phyloP scores from a whole-genome alignment of 2,888 invertebrate species.

The Glaucopsyche alexis region DNA sequence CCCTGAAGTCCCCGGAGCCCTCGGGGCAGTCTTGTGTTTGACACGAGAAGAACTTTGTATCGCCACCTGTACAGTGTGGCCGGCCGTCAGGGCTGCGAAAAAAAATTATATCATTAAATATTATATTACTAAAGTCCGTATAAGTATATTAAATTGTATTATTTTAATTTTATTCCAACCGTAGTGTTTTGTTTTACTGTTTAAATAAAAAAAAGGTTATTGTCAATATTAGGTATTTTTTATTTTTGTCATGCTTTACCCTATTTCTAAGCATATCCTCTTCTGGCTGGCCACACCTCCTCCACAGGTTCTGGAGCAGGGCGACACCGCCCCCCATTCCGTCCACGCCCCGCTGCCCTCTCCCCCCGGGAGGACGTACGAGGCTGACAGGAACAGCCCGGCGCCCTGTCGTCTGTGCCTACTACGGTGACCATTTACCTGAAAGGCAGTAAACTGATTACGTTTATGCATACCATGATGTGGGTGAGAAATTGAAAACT shows the following conservation, averaged over 20 bases:
- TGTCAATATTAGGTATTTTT: too few species aligned
- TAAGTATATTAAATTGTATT: background rate
- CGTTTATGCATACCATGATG: background rate
- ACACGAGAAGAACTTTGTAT: constrained; percentile 93
- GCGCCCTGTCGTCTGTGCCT: constrained; percentile 90
- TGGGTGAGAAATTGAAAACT: background rate
- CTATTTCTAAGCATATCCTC: constrained; percentile 84
- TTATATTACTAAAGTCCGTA: background rate
- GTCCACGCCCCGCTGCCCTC: constrained; percentile 87
- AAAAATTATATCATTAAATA: background rate
- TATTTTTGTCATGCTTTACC: constrained; percentile 56
- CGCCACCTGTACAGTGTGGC: constrained; percentile 86
- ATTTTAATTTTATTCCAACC: too few species aligned
- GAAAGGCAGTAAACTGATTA: constrained; percentile 27
- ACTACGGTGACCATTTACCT: constrained; percentile 81
- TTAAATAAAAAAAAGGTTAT: too few species aligned
- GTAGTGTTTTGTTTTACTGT: background rate
- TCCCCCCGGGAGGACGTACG: constrained; percentile 85
- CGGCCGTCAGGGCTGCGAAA: constrained; percentile 80
- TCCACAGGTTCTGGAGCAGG: constrained; percentile 95
- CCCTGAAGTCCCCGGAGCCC: constrained; percentile 88
- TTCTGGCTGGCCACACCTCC: constrained; percentile 94
- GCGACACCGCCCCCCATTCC: constrained; percentile 89
- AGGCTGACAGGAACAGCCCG: constrained; percentile 85
- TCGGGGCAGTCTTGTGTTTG: constrained; percentile 94